phyloP scores from a whole-genome alignment of 2,888 invertebrate species.

The Drosophila falleni region DNA sequence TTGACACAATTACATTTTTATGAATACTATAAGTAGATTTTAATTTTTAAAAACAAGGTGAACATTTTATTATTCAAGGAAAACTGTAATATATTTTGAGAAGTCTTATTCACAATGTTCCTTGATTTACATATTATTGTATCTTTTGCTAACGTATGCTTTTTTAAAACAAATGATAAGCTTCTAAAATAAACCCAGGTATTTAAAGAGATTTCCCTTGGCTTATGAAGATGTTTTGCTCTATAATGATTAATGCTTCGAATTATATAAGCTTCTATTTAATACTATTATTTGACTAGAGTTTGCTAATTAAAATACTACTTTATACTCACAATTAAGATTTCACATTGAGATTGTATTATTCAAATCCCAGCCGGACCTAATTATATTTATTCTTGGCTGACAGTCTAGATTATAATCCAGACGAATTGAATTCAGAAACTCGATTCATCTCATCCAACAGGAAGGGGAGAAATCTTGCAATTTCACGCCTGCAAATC shows the following conservation, averaged over 20 bases:
- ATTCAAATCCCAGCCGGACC: background rate
- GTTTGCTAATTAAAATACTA: background rate
- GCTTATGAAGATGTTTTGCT: no score
- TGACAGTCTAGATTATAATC: background rate
- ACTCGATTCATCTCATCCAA: background rate
- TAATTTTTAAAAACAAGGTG: no score
- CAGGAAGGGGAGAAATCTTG: background rate
- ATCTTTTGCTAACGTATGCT: no score
- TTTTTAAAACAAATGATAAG: background rate
- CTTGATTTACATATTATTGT: no score
- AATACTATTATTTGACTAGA: background rate
- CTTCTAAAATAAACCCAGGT: background rate
- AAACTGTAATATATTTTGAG: no score
- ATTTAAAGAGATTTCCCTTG: background rate
- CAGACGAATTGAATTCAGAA: background rate
- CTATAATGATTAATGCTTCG: background rate
- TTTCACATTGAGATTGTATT: background rate
- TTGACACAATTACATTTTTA: slow-evolving; percentile 18
- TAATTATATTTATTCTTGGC: background rate
- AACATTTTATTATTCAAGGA: no score
- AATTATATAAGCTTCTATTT: background rate
- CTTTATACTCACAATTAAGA: background rate
- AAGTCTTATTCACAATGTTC: no score
- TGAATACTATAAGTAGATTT: background rate
- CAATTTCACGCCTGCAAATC: slow-evolving; percentile 20